A percentile compares a stretch with the other conserved stretches of the same genome.
These are phyloP conservation scores for Euplagia quadripunctaria DNA, from an alignment of 2,888 invertebrate species.

Conservation along the genomic window DNA sequence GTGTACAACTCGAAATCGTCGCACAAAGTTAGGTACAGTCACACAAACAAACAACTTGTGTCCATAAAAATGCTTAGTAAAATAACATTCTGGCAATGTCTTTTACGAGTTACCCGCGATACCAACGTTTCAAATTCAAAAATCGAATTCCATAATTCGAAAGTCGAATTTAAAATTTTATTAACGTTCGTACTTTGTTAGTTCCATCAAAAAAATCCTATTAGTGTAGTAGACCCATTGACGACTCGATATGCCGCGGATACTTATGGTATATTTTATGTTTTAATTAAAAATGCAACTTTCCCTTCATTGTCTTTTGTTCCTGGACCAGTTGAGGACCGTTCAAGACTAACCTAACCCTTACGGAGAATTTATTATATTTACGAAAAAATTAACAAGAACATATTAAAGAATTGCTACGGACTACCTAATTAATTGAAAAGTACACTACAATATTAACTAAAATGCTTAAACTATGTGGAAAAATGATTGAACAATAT, in stretches of 20 bases:
- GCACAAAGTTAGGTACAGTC: constrained; percentile 70
- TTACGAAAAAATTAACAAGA: constrained; percentile 85
- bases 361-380: constrained; percentile 79
- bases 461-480: constrained; percentile 85
- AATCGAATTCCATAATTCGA: constrained; percentile 55
- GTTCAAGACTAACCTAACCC: constrained; percentile 80
- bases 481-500: constrained; percentile 87
- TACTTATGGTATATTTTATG: constrained; percentile 60
- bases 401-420: constrained; percentile 83
- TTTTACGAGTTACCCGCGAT: constrained; percentile 66
- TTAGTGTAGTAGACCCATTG: constrained; percentile 43
- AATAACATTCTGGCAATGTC: constrained; percentile 77
- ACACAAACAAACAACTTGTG: constrained; percentile 77
- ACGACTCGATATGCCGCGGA: constrained; percentile 52
- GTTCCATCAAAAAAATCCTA: constrained; percentile 30
- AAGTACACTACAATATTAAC: constrained; percentile 84
- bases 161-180: constrained; percentile 50
- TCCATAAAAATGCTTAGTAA: constrained; percentile 73
- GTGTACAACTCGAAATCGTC: constrained; percentile 56
- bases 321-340: constrained; percentile 78
- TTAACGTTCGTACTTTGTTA: constrained; percentile 43
- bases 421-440: constrained; percentile 83
- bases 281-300: constrained; percentile 79
- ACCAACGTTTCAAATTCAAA: constrained; percentile 59
- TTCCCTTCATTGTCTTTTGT: constrained; percentile 85